phyloP scores from a whole-genome alignment of 2,888 invertebrate species.

The Anoplius nigerrimus region DNA sequence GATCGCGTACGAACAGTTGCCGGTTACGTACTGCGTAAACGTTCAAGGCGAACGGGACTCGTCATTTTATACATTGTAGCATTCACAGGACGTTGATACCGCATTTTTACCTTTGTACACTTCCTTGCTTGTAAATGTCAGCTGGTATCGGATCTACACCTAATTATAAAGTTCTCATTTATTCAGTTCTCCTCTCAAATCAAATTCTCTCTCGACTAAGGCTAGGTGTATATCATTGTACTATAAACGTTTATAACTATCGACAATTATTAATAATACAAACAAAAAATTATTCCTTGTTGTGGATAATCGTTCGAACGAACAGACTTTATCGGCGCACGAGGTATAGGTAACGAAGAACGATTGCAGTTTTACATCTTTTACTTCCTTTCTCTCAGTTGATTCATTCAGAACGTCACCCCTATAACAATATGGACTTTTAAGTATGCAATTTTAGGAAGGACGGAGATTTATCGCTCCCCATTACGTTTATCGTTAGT shows the following conservation, averaged over 20 bases:
- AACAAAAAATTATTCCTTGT: constrained; percentile 46
- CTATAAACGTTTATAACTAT: constrained; percentile 42
- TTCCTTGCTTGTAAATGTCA: not conserved
- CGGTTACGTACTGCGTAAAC: not conserved
- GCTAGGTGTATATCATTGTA: constrained; percentile 42
- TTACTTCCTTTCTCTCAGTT: not conserved
- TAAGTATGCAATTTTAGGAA: too few species aligned
- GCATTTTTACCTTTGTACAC: constrained; percentile 8
- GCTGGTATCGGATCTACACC: constrained; percentile 3
- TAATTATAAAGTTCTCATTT: constrained; percentile 6
- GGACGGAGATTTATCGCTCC: too few species aligned
- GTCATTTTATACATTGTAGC: constrained; percentile 8
- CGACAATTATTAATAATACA: constrained; percentile 18
- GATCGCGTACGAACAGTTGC: constrained; percentile 2
- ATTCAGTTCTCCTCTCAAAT: constrained; percentile 14
- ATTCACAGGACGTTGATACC: constrained; percentile 6
- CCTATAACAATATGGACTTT: too few species aligned
- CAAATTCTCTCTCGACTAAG: constrained; percentile 4
- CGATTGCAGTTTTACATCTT: too few species aligned
- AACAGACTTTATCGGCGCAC: not conserved
- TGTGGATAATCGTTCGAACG: constrained; percentile 27
- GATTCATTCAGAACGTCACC: not conserved
- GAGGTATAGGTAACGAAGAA: too few species aligned
- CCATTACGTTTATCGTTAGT: too few species aligned
- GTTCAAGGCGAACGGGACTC: not conserved